Conservation (phyloP, 2,888 invertebrate species). For the Leptinotarsa rubiginosa region DNA sequence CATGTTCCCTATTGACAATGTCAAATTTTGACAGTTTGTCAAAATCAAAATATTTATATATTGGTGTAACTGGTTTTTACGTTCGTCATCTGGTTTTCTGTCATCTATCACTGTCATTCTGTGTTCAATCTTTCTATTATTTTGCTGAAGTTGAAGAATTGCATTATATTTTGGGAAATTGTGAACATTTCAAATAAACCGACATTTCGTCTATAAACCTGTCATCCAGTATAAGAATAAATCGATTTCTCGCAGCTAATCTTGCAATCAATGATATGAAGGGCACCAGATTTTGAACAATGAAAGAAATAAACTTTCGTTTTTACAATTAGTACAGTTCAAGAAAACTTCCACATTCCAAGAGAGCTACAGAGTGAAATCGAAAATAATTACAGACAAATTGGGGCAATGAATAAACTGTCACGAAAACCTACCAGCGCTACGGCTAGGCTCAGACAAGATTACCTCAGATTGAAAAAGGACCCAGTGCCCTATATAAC, state of each 20-base stretch:
- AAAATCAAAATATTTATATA: no score
- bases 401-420: constrained; percentile 52
- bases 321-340: neutral
- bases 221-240: neutral
- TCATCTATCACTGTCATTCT: no score
- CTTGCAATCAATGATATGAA: neutral
- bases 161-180: neutral
- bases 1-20: no score
- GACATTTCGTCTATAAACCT: neutral
- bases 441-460: constrained; percentile 90
- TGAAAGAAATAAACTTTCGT: neutral
- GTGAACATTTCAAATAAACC: neutral
- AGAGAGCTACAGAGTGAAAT: neutral
- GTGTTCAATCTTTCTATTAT: neutral
- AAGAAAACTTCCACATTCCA: neutral
- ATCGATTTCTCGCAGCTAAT: no score
- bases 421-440: constrained; percentile 74
- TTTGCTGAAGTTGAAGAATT: neutral
- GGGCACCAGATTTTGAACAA: neutral
- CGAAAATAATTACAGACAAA: neutral
- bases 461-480: constrained; percentile 92
- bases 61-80: no score
- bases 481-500: constrained; percentile 97
- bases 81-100: no score
- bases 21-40: no score